These are phyloP conservation scores for Tetramorium simillimum DNA, from an alignment of 1,140 invertebrate genomes.

Conservation along the genomic window DNA sequence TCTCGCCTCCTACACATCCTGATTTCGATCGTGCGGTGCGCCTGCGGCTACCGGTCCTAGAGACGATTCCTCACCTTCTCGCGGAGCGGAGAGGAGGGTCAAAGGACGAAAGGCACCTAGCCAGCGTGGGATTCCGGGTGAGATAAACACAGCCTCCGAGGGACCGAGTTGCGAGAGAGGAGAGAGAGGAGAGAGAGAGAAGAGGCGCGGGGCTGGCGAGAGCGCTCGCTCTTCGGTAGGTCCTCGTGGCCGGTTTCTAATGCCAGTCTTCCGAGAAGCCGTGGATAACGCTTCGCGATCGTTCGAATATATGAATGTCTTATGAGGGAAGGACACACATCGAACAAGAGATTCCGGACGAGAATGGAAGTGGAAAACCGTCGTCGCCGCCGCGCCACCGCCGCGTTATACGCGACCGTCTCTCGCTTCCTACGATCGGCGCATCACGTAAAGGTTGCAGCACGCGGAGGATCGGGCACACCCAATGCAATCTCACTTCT, in stretches of 20 bases:
- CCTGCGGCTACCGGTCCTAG: slow-evolving; percentile 53
- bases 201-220: slow-evolving; percentile 37
- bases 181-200: slow-evolving; percentile 29
- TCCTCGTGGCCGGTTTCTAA: slow-evolving; percentile 73
- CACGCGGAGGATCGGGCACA: slow-evolving; percentile 41
- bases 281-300: slow-evolving; percentile 69
- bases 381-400: not conserved
- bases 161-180: slow-evolving; percentile 60
- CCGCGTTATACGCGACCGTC: not conserved
- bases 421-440: slow-evolving; percentile 24
- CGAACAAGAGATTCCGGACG: slow-evolving; percentile 23
- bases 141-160: slow-evolving; percentile 68
- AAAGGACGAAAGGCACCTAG: slow-evolving; percentile 75
- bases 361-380: slow-evolving; percentile 54
- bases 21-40: slow-evolving; percentile 67
- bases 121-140: slow-evolving; percentile 72
- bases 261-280: slow-evolving; percentile 73
- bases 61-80: slow-evolving; percentile 59
- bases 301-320: slow-evolving; percentile 76
- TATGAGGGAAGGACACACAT: slow-evolving; percentile 67
- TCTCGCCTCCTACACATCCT: slow-evolving; percentile 37
- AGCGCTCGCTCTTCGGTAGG: slow-evolving; percentile 60
- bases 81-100: slow-evolving; percentile 59
- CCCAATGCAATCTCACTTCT: slow-evolving; percentile 56
- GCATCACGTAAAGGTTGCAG: slow-evolving; percentile 53